phyloP scores from a whole-genome alignment of 2,113 vertebrate genomes.

The Cryptomyrus ogoouensis region DNA sequence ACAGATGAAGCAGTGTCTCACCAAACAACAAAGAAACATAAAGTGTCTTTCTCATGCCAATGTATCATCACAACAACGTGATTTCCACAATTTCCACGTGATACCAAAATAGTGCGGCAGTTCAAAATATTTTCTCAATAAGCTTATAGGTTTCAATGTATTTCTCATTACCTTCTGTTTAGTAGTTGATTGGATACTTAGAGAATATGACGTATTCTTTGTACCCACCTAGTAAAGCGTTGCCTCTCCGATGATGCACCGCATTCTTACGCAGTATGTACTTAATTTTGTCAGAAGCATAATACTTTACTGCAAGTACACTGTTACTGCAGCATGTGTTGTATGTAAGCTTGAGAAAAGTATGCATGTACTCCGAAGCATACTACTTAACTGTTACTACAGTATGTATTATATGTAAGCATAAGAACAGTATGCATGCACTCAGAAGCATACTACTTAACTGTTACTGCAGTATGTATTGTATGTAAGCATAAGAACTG shows the following conservation, averaged over 20 bases:
- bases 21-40: not conserved
- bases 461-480: no score
- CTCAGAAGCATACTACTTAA: no score
- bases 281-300: not conserved
- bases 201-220: not conserved
- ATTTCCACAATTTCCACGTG: not conserved
- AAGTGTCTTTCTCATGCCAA: not conserved
- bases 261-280: not conserved
- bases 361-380: no score
- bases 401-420: no score
- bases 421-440: not conserved
- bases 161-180: not conserved
- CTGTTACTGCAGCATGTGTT: not conserved
- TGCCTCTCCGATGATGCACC: not conserved
- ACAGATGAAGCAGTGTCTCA: not conserved
- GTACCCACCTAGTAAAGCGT: not conserved
- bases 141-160: not conserved
- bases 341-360: no score
- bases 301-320: not conserved
- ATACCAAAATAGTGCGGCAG: not conserved
- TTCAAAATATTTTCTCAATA: not conserved
- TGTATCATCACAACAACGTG: not conserved
- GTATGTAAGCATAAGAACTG: no score
- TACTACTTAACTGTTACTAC: no score
- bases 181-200: not conserved